Percentiles rank a stretch among this genome's conserved stretches.
These are phyloP conservation scores for Apodemia hepburni DNA, from an alignment of 2,888 invertebrate genomes.

Conservation along the genomic window DNA sequence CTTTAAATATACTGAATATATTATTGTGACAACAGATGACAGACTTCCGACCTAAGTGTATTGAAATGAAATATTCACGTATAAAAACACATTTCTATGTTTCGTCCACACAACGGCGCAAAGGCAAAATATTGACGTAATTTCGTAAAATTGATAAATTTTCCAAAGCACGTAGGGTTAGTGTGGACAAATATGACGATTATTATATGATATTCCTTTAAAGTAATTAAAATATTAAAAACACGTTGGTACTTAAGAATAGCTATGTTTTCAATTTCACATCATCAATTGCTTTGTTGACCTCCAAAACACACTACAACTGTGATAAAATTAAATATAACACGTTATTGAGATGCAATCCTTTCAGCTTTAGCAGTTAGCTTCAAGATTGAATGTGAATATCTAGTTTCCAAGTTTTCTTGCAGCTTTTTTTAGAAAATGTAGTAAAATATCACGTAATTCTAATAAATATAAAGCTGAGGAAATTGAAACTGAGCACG, in stretches of 20 bases:
- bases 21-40: slow-evolving; percentile 28
- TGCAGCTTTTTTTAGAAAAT: not conserved
- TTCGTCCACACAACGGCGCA: not conserved
- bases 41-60: slow-evolving; percentile 18
- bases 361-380: too few relatives aligned
- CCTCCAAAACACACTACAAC: too few relatives aligned
- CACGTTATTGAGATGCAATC: too few relatives aligned
- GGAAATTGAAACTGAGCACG: slow-evolving; percentile 14
- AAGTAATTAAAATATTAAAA: too few relatives aligned
- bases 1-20: slow-evolving; percentile 29
- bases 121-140: not conserved
- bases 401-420: too few relatives aligned
- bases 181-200: too few relatives aligned
- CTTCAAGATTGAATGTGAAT: too few relatives aligned
- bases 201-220: too few relatives aligned
- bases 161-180: not conserved
- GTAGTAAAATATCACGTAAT: not conserved
- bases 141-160: not conserved
- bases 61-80: slow-evolving; percentile 10
- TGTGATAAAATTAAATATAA: too few relatives aligned
- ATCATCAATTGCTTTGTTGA: too few relatives aligned
- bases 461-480: not conserved
- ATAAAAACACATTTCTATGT: slow-evolving; percentile 2
- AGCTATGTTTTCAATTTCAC: too few relatives aligned
- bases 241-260: too few relatives aligned